These are phyloP conservation scores for Bucorvus abyssinicus DNA, from an alignment of 2,797 vertebrate species.

Conservation along the genomic window DNA sequence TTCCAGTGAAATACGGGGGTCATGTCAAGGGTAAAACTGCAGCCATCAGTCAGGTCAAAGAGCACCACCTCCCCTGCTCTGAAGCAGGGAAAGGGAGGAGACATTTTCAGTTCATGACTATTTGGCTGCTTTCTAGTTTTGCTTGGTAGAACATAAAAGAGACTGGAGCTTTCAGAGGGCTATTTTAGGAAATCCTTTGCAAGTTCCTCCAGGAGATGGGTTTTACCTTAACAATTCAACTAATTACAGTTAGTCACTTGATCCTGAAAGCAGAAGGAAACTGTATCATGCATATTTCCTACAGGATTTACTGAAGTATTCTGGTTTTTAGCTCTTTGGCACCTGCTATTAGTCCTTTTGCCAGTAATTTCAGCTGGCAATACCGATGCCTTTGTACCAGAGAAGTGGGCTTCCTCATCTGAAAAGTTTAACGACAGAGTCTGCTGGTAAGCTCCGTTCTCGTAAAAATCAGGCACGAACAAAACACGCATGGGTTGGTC, in stretches of 20 bases:
- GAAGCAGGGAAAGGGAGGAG: not conserved
- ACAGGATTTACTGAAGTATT: conserved; percentile 22
- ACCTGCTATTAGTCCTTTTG: not conserved
- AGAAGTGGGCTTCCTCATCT: conserved; percentile 17
- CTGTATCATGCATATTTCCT: not conserved
- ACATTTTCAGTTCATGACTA: not conserved
- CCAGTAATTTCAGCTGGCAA: not conserved
- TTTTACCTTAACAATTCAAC: conserved; percentile 18
- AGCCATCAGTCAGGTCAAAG: not conserved
- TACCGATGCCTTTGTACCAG: not conserved
- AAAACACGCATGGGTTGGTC: not conserved
- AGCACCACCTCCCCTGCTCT: not conserved
- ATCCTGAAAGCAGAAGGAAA: conserved; percentile 23
- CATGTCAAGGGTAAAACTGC: conserved; percentile 1
- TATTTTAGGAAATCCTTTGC: conserved; percentile 30
- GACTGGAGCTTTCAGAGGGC: conserved; percentile 13
- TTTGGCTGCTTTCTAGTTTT: conserved; percentile 4
- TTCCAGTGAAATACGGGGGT: not conserved
- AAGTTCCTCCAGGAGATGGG: not conserved
- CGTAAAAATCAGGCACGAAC: not conserved
- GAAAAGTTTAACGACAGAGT: not conserved
- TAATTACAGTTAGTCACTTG: not conserved
- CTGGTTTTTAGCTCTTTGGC: not conserved
- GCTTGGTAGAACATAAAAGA: conserved; percentile 11
- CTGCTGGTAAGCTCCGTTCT: not conserved